These are phyloP conservation scores for Agrilus planipennis DNA, from an alignment of 1,140 invertebrate species.

Conservation along the genomic window DNA sequence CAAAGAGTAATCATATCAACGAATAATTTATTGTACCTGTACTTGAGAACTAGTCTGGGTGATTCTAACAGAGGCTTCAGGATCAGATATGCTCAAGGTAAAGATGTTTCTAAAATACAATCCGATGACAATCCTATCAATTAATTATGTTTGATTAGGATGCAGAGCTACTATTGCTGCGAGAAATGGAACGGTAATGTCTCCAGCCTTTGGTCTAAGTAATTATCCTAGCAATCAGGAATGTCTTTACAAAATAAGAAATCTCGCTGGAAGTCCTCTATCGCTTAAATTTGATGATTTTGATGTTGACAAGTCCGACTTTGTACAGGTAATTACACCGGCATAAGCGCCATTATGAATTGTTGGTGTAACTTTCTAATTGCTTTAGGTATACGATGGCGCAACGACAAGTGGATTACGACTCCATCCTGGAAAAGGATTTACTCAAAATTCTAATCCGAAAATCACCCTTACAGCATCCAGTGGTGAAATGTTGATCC, in stretches of 20 bases:
- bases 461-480: constrained; percentile 84
- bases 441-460: constrained; percentile 65
- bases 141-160: constrained; percentile 30
- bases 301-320: constrained; percentile 74
- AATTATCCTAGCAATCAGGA: constrained; percentile 88
- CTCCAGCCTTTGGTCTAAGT: constrained; percentile 71
- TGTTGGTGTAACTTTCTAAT: too few relatives aligned
- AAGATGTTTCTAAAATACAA: constrained; percentile 1
- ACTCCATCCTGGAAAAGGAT: constrained; percentile 80
- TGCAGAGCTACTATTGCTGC: constrained; percentile 70
- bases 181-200: constrained; percentile 71
- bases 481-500: constrained; percentile 80
- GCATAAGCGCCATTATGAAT: too few relatives aligned
- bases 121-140: neutral
- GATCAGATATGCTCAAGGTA: constrained; percentile 73
- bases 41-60: constrained; percentile 81
- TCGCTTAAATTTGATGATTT: constrained; percentile 82
- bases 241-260: constrained; percentile 77
- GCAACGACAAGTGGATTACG: constrained; percentile 69
- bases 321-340: constrained; percentile 72
- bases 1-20: constrained; percentile 83
- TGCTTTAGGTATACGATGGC: constrained; percentile 65
- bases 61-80: constrained; percentile 85
- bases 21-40: constrained; percentile 77
- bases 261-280: constrained; percentile 68